A percentile compares a stretch with the other conserved stretches of the same genome.
phyloP scores from a whole-genome alignment of 2,113 vertebrate genomes.

The Tachycineta bicolor region DNA sequence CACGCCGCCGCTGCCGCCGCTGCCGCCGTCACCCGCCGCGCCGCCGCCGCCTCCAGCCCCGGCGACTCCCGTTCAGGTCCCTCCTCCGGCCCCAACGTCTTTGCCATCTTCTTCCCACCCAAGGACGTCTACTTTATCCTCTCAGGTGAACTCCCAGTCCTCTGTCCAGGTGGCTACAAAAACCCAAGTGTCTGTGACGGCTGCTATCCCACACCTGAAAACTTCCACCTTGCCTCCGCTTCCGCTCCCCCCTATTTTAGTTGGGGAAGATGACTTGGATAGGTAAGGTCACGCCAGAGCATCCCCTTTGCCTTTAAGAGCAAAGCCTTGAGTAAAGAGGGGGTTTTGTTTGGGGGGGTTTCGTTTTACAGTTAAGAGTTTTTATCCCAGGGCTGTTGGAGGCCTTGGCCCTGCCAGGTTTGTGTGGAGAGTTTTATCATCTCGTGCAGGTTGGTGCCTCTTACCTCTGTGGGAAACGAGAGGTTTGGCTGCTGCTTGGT shows the following conservation, averaged over 20 bases:
- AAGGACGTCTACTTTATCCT: conserved; percentile 77
- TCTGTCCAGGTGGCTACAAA: conserved; percentile 79
- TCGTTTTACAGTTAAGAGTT: not conserved
- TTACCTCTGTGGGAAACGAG: not conserved
- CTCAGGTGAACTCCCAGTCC: conserved; percentile 85
- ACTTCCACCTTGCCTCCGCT: conserved; percentile 94
- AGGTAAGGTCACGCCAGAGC: conserved; percentile 80
- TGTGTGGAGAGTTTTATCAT: not conserved
- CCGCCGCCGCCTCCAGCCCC: conserved; percentile 71
- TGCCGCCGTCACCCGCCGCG: conserved; percentile 71
- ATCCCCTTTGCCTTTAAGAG: not conserved
- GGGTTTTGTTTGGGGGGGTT: not conserved
- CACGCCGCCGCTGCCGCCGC: conserved; percentile 75
- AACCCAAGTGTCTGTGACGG: conserved; percentile 75
- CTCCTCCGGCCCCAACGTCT: conserved; percentile 62
- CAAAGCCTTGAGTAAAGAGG: not conserved
- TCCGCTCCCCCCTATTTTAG: conserved; percentile 90
- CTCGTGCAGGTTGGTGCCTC: not conserved
- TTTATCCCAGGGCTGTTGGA: accelerated
- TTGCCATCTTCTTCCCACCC: conserved; percentile 71
- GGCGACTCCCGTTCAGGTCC: conserved; percentile 48
- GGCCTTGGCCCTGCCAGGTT: not conserved
- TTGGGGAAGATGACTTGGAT: conserved; percentile 90
- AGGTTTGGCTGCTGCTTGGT: not conserved
- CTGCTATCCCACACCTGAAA: conserved; percentile 85